Base-by-base conservation (phyloP, 2,888 invertebrate species). In the Micoletzkya japonica region DNA sequence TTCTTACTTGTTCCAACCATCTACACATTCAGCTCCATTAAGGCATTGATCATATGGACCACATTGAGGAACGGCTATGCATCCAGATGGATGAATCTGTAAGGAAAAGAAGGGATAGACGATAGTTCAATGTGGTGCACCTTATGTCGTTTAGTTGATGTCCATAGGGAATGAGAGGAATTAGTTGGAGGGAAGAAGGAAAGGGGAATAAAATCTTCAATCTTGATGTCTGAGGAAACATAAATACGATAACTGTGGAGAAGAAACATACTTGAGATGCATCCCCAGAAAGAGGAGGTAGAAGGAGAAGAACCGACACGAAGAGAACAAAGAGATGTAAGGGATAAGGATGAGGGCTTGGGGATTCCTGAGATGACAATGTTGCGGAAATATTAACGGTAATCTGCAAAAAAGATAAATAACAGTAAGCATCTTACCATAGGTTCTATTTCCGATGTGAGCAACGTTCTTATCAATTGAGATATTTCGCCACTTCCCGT, bases 401-500 rank as follows among this genome's bases (percentile, higher is more conserved):
- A 28, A 2, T 14, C 24, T 54, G 3, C 24, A 54, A 4, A 26
- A 54, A n/a, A 54, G 28, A 54, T 10, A 30, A 26, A 54, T 30
- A n/a, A 50, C 37, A 17, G 28, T 2, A 3, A 6, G 6, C 20
- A 3, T 17, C 74, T 44, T 50, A 77, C 79, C 74, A 57, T 71
- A 75, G 20, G 56, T 73, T 34, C 71, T 70, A 10, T 70, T 73
- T 52, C 76, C 76, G n/a, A 79, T 75, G 6, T 60, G 69, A 1
- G 76, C 64, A 36, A 76, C 74, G 63, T 72, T 74, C 17, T 74
- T 75, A 14, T 70, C 37, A 7, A 79, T 32, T 0, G n/a, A 30
- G 10, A 79, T 71, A 28, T 70, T 50, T n/a, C 75, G 76, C 79
- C 78, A 79, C 30, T 70, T 74, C 24, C 78, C 79, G 70, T 77